phyloP scores from a whole-genome alignment of 2,113 vertebrate genomes.

The Gulo gulo region DNA sequence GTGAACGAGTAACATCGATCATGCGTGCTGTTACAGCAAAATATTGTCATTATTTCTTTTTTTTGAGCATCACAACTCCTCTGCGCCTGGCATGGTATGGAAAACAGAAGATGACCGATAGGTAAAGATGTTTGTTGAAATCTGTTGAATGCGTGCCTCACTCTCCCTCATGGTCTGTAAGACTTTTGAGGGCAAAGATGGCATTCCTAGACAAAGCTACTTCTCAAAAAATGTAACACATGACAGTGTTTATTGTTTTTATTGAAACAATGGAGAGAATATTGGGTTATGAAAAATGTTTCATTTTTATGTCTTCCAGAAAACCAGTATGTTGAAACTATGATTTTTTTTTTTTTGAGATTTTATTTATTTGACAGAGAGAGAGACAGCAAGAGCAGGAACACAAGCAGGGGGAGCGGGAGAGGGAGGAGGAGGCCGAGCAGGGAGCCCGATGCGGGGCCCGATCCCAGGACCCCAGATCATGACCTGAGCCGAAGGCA shows the following conservation, averaged over 20 bases:
- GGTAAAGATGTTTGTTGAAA: not conserved
- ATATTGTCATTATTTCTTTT: not conserved
- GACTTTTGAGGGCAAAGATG: not conserved
- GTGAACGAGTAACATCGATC: not conserved
- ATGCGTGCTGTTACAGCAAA: not conserved
- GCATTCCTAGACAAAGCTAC: not conserved
- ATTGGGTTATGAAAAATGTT: not conserved
- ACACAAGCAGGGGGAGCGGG: too few relatives aligned
- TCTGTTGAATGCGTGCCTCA: not conserved
- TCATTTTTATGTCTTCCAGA: not conserved
- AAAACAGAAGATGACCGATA: not conserved
- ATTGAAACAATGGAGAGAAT: not conserved
- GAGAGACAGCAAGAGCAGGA: too few relatives aligned
- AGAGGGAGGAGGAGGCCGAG: too few relatives aligned
- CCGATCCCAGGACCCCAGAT: too few relatives aligned
- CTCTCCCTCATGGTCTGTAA: not conserved
- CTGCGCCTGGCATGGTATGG: not conserved
- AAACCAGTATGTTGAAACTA: not conserved
- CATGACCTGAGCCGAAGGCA: too few relatives aligned
- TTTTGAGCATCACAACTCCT: not conserved
- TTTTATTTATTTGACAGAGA: too few relatives aligned
- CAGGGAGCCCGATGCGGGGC: too few relatives aligned
- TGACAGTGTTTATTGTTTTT: not conserved
- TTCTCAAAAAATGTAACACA: not conserved
- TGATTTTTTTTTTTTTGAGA: too few relatives aligned